Evolutionary conservation across 2,797 vertebrate genomes (phyloP), one percentile per base, ranked within the genome.

Genomic region (Hippoglossus hippoglossus): DNA sequence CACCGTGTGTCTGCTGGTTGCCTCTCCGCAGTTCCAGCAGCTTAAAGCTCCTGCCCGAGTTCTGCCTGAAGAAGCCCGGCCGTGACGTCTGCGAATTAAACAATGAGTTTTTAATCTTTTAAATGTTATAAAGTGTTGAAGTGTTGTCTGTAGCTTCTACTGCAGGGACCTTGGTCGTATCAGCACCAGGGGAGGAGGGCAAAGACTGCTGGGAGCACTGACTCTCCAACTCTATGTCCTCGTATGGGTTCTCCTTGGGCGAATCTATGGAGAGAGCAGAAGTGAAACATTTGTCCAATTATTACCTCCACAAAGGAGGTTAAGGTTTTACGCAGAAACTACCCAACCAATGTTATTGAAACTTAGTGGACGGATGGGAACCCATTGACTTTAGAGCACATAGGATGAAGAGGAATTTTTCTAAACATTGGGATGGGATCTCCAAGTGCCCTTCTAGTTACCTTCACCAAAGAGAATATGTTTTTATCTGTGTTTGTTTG

Each of bases 201-300:
- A 96, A 91, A 25, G 92, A 94, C 71, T 96, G 95, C 87, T 96
- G 87, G 73, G 95, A 95, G 77, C 95, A 95, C 79, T 96, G 95
- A 77, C 95, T 96, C 19, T 97, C 96, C 63, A 96, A 81, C 85
- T 98, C 97, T 0, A 98, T 95, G 81, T 98, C 97, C 82, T 98
- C 97, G 6, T 98, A 98, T 1, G 96, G 97, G 74, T 97, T 97
- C 80, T 98, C 97, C 80, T 96, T 97, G 8, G 90, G 87, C 6
- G 94, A 81, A 71, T 93, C 92, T 93, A 79, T 15, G 78, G 36
- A 34, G 54, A 67, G 19, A 75, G 13, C 62, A 76, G 62, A 46
- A 70, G 25, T 64, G 64, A 25, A 60, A 4, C 36, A 4, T 39
- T 39, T 39, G 3, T 13, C 12, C 3, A 12, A 39, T 3, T 39